Base-by-base conservation (phyloP, 2,113 vertebrate genomes). In the Lepisosteus osseus region DNA sequence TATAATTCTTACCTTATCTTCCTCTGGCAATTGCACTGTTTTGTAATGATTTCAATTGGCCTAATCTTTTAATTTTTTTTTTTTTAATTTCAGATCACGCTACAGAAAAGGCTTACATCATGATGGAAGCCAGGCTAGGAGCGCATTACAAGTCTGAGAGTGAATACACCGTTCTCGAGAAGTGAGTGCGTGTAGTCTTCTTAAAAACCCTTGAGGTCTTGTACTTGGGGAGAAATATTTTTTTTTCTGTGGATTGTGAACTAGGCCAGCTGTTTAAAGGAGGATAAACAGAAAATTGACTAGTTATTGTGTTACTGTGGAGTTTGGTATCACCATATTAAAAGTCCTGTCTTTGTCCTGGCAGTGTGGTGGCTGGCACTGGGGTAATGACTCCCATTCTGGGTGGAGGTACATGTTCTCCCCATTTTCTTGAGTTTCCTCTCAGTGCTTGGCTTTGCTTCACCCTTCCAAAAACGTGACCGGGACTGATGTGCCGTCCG, bases 101-200 rank as follows among this genome's bases (percentile, higher is more conserved):
- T 77, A 95, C 88, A 17, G 89, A 76, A 11, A 96, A 93, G 76
- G 72, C 87, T 3, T 92, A 95, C 81, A 91, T 99, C 76, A 89
- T 99, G 92, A 99, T 99, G 97, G 96, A 99, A 89, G 93, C 97
- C 78, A 92, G 97, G 70, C 90, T 99, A 67, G 79, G 84, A 43
- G 90, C 94, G n/a, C 90, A 98, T 57, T 99, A 95, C 81, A 98
- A 97, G 78, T 82, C 89, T 0, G 96, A 98, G 78, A 86, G 75
- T n/a, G 96, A 99, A 74, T 99, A 97, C 83, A 90, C 90, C 17
- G 70, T 98, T 72, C 86, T 97, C 73, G 95, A 98, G 77, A 97
- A 92, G 97, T 96, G 84, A 94, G 88, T 82, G 45, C 56, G 5
- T 14, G 13, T 1, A 1, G 43, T 47, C 11, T 6, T 3, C 69